These are phyloP conservation scores for Orthosia incerta DNA, from an alignment of 2,888 invertebrate genomes.

Conservation along the genomic window DNA sequence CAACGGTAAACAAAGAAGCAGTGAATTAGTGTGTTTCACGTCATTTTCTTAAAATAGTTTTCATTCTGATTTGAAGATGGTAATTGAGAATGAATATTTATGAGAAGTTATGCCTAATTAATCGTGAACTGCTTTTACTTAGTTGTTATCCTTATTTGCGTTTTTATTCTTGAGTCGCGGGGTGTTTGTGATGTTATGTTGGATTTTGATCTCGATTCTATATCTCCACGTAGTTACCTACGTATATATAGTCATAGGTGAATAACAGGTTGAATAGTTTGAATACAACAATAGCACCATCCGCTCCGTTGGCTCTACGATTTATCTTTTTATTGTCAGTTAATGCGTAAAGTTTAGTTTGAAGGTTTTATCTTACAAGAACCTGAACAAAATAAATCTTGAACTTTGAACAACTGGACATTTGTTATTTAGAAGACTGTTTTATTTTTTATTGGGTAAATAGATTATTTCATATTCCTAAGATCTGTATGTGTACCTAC, in stretches of 20 bases:
- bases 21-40: constrained; percentile 25
- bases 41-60: constrained; percentile 49
- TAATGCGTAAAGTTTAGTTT: constrained; percentile 1
- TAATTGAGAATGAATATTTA: constrained; percentile 15
- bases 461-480: neutral
- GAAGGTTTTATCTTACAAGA: constrained; percentile 3
- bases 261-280: constrained; percentile 42
- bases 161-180: constrained; percentile 1
- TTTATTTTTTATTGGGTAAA: neutral
- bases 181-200: constrained; percentile 5
- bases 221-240: neutral
- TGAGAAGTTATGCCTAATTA: constrained; percentile 13
- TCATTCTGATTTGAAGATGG: constrained; percentile 1
- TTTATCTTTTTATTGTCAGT: constrained; percentile 27
- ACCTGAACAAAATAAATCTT: neutral
- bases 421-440: neutral
- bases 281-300: constrained; percentile 38
- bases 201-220: constrained; percentile 20
- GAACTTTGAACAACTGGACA: neutral
- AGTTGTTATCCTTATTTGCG: neutral
- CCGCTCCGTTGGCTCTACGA: constrained; percentile 34
- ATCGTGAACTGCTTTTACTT: constrained; percentile 12
- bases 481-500: neutral
- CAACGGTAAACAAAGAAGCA: constrained; percentile 35
- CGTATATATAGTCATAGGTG: constrained; percentile 14